phyloP scores from a whole-genome alignment of 2,888 invertebrate species.

The Limnephilus lunatus region DNA sequence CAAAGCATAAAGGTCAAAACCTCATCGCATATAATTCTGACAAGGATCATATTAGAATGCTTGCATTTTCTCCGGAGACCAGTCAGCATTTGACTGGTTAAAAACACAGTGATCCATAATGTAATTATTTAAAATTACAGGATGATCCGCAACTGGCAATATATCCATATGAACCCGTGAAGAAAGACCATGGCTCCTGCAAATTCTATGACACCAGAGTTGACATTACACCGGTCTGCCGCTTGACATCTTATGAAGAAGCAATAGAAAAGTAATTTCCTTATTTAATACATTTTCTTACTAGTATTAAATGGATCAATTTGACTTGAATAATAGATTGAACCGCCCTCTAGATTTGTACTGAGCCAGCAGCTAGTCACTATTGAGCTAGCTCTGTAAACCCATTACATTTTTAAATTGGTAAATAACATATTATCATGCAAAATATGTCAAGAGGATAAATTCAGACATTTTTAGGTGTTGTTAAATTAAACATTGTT shows the following conservation, averaged over 20 bases:
- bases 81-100: too few relatives aligned
- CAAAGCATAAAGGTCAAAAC: too few relatives aligned
- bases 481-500: neutral
- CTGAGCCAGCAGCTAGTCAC: too few relatives aligned
- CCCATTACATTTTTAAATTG: neutral
- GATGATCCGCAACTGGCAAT: constrained; percentile 69
- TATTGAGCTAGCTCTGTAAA: too few relatives aligned
- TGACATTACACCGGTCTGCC: constrained; percentile 74
- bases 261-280: constrained; percentile 72
- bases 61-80: too few relatives aligned
- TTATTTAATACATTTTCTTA: neutral
- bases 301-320: neutral
- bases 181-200: constrained; percentile 82
- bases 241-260: constrained; percentile 72
- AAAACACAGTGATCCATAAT: too few relatives aligned
- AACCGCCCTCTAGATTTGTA: neutral
- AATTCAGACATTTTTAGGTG: too few relatives aligned
- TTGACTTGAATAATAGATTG: neutral
- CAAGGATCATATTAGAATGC: too few relatives aligned
- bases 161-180: constrained; percentile 79
- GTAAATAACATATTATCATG: too few relatives aligned
- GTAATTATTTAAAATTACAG: constrained; percentile 69
- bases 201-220: constrained; percentile 78
- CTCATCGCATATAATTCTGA: too few relatives aligned
- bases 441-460: too few relatives aligned